Conservation (phyloP, 2,113 vertebrate genomes). For the Atlantisia rogersi region DNA sequence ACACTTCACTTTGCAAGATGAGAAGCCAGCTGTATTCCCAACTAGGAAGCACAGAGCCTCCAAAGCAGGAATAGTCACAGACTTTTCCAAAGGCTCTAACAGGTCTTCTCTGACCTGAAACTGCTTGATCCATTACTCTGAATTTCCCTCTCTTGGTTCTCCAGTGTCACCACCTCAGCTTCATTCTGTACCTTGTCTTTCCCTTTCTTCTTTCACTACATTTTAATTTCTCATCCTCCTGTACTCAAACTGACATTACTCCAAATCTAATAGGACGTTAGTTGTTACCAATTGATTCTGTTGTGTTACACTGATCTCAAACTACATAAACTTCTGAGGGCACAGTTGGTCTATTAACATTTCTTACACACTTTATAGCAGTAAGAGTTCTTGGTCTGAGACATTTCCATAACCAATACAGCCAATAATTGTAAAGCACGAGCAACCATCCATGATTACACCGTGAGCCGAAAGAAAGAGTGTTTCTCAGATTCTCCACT, state of each 20-base stretch:
- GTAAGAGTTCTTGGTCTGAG: background rate
- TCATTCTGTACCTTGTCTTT: background rate
- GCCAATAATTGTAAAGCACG: background rate
- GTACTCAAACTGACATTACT: background rate
- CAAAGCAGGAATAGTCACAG: background rate
- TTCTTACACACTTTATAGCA: background rate
- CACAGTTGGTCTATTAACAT: background rate
- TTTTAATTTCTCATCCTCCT: background rate
- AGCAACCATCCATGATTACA: background rate
- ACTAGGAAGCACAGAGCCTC: background rate
- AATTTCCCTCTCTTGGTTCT: background rate
- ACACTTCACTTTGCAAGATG: background rate
- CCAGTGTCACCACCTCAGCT: background rate
- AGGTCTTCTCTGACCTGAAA: background rate
- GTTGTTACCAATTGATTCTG: background rate
- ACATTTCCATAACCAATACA: background rate
- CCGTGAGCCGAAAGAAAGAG: background rate
- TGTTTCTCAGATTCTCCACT: background rate
- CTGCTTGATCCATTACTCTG: background rate
- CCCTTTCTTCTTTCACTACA: background rate
- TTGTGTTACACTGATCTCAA: background rate
- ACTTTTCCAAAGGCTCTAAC: background rate
- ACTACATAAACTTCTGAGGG: background rate
- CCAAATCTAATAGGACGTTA: background rate
- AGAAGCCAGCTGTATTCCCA: background rate